Conservation (phyloP, 64 coral and sea anemone species). For the Montipora sp. region DNA sequence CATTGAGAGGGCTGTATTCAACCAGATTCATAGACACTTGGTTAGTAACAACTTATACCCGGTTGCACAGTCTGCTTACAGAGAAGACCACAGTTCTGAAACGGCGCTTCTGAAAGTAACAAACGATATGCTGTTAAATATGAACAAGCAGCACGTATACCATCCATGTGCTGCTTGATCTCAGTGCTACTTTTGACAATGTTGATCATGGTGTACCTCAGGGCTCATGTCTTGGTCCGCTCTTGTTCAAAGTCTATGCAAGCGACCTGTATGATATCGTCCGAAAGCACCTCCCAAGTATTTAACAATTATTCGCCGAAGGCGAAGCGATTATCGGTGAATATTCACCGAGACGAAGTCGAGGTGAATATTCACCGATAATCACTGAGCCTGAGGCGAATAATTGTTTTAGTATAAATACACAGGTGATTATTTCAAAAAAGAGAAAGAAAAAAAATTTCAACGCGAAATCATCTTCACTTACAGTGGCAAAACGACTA, state of each 20-base stretch:
- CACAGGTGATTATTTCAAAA: no score
- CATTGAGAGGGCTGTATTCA: no score
- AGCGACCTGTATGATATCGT: slow-evolving; percentile 11
- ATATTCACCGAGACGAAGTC: no score
- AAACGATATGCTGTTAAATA: slow-evolving; percentile 26
- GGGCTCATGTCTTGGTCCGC: neutral
- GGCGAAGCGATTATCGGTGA: no score
- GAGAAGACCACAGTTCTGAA: neutral
- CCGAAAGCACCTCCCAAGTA: slow-evolving; percentile 8
- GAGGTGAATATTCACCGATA: no score
- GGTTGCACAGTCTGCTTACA: neutral
- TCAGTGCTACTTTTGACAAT: neutral
- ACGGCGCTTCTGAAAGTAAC: neutral
- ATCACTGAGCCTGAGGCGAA: no score
- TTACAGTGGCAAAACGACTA: no score
- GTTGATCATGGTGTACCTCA: slow-evolving; percentile 49
- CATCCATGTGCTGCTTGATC: slow-evolving; percentile 10
- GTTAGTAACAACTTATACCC: no score
- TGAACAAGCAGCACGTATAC: slow-evolving; percentile 42
- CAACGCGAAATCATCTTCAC: no score
- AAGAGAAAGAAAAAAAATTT: no score
- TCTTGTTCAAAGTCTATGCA: neutral
- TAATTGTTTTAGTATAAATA: no score
- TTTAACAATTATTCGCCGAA: neutral
- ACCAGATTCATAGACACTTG: no score